phyloP scores from a whole-genome alignment of 2,888 invertebrate genomes.

The Bellardia pandia region DNA sequence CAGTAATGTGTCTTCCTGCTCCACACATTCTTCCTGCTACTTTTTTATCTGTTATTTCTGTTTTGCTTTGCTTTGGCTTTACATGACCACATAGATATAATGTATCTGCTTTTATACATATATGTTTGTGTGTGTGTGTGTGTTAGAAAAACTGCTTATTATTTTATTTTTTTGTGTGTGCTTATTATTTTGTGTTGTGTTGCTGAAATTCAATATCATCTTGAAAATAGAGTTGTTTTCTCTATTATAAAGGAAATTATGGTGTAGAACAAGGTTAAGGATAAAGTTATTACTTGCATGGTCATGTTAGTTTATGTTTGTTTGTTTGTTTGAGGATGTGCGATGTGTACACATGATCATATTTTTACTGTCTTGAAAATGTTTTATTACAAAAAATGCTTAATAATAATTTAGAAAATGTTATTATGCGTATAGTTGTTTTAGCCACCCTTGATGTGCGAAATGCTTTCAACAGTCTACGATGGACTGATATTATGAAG shows the following conservation, averaged over 20 bases:
- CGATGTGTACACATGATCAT: neutral
- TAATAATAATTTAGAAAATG: neutral
- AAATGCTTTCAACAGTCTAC: too few species aligned
- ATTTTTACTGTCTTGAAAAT: conserved; percentile 16
- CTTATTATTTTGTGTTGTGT: neutral
- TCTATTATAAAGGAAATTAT: conserved; percentile 50
- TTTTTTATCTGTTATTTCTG: neutral
- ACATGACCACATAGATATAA: conserved; percentile 26
- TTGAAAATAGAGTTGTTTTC: conserved; percentile 49
- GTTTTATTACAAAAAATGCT: neutral
- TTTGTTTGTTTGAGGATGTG: conserved; percentile 4
- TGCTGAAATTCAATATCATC: conserved; percentile 66
- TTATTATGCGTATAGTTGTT: neutral
- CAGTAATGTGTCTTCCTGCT: conserved; percentile 40
- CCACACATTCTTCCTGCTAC: neutral
- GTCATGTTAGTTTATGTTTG: conserved; percentile 13
- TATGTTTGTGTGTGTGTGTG: neutral
- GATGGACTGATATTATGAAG: too few species aligned
- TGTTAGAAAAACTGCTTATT: conserved; percentile 34
- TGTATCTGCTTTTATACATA: neutral
- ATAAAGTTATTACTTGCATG: conserved; percentile 47
- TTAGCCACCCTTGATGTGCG: too few species aligned
- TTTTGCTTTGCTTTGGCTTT: neutral
- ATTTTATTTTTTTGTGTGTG: conserved; percentile 3
- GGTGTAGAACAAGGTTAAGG: conserved; percentile 66